phyloP scores from a whole-genome alignment of 2,797 vertebrate species.

The Acrossocheilus fasciatus region DNA sequence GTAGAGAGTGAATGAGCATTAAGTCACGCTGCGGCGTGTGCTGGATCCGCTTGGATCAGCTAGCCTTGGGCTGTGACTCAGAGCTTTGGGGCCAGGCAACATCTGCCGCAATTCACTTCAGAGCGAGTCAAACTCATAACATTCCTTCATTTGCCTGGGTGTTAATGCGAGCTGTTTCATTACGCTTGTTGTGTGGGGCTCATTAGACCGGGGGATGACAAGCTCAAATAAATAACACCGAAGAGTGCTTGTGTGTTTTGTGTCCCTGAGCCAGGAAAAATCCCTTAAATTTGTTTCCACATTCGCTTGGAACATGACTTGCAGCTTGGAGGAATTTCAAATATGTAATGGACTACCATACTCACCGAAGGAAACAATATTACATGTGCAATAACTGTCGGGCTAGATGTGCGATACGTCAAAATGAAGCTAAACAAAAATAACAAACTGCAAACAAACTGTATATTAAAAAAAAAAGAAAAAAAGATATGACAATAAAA shows the following conservation, averaged over 20 bases:
- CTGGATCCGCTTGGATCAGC: slow-evolving; percentile 57
- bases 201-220: slow-evolving; percentile 78
- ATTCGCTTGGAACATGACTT: slow-evolving; percentile 42
- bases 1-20: slow-evolving; percentile 71
- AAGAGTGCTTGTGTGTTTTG: slow-evolving; percentile 69
- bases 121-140: slow-evolving; percentile 69
- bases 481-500: background rate
- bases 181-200: slow-evolving; percentile 72
- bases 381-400: background rate
- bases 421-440: background rate
- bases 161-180: slow-evolving; percentile 79
- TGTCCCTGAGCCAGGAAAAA: slow-evolving; percentile 36
- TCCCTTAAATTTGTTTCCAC: slow-evolving; percentile 58
- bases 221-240: slow-evolving; percentile 78
- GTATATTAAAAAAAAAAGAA: too few species aligned
- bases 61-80: slow-evolving; percentile 56
- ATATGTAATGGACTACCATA: background rate
- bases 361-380: background rate
- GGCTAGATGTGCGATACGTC: background rate
- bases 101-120: slow-evolving; percentile 76
- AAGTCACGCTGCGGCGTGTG: slow-evolving; percentile 12
- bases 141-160: slow-evolving; percentile 72
- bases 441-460: too few species aligned
- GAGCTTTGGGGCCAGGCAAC: slow-evolving; percentile 70
- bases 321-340: slow-evolving; percentile 15